A percentile compares a stretch with the other conserved stretches of the same genome.
phyloP scores from a whole-genome alignment of 1,140 invertebrate species.

The Reticulitermes speratus region DNA sequence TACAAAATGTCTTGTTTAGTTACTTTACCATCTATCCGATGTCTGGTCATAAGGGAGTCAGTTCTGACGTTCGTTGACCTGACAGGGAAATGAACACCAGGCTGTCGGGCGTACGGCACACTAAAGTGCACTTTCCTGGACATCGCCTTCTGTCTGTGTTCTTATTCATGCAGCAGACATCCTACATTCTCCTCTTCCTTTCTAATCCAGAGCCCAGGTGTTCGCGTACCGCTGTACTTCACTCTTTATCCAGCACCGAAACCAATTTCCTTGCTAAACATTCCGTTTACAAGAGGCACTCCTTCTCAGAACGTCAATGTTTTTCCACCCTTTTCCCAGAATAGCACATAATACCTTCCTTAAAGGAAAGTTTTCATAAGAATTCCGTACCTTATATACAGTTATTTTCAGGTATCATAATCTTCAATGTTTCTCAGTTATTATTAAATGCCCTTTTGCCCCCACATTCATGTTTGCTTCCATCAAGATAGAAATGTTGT shows the following conservation, averaged over 20 bases:
- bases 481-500: not conserved
- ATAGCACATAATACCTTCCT: not conserved
- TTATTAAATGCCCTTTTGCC: not conserved
- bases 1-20: no score
- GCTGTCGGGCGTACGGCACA: no score
- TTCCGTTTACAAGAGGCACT: not conserved
- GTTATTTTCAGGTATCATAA: no score
- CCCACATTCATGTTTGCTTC: not conserved
- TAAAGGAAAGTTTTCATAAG: not conserved
- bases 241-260: not conserved
- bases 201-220: not conserved
- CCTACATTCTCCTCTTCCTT: not conserved
- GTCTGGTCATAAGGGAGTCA: no score
- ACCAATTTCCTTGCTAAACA: not conserved
- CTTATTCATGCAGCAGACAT: no score
- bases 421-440: no score
- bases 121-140: no score
- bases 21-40: no score
- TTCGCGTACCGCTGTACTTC: not conserved
- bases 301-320: not conserved
- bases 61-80: no score
- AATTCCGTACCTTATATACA: not conserved
- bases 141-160: no score
- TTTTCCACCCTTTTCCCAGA: not conserved
- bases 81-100: no score